Conservation (phyloP, 2,888 invertebrate species). For the Eilema griseolum region DNA sequence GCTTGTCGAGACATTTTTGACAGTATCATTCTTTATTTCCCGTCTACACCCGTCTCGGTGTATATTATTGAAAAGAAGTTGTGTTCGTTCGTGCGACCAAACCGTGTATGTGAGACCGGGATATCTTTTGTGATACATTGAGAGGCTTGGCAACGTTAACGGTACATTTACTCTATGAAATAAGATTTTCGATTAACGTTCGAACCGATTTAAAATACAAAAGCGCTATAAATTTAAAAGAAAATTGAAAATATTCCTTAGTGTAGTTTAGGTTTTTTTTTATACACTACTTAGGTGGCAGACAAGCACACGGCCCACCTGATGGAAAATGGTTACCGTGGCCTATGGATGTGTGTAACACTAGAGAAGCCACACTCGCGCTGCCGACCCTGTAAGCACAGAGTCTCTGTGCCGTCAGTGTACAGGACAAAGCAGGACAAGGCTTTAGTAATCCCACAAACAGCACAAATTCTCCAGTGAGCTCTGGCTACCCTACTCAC, state of each 20-base stretch:
- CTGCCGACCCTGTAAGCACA: too few relatives aligned
- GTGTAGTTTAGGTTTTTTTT: neutral
- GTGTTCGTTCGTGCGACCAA: constrained; percentile 61
- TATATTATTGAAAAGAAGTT: constrained; percentile 50
- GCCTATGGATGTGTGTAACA: too few relatives aligned
- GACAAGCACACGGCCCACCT: too few relatives aligned
- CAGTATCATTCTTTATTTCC: constrained; percentile 34
- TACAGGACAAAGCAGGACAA: too few relatives aligned
- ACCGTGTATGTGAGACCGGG: constrained; percentile 49
- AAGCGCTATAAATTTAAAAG: constrained; percentile 42
- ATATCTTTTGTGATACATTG: constrained; percentile 68
- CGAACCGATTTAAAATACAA: constrained; percentile 49
- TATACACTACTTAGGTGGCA: too few relatives aligned
- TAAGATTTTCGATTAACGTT: constrained; percentile 79
- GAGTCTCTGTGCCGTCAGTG: too few relatives aligned
- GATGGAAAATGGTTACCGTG: too few relatives aligned
- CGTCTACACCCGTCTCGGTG: constrained; percentile 34
- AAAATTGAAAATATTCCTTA: constrained; percentile 21
- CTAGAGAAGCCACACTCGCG: too few relatives aligned
- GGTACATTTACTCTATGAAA: constrained; percentile 79
- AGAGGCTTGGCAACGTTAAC: constrained; percentile 72
- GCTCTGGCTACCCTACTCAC: too few relatives aligned
- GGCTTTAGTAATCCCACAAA: too few relatives aligned
- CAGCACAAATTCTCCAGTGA: too few relatives aligned
- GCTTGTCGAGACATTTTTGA: constrained; percentile 20